Conservation (phyloP, 2,888 invertebrate species). For the Gisinianus flammeolus region DNA sequence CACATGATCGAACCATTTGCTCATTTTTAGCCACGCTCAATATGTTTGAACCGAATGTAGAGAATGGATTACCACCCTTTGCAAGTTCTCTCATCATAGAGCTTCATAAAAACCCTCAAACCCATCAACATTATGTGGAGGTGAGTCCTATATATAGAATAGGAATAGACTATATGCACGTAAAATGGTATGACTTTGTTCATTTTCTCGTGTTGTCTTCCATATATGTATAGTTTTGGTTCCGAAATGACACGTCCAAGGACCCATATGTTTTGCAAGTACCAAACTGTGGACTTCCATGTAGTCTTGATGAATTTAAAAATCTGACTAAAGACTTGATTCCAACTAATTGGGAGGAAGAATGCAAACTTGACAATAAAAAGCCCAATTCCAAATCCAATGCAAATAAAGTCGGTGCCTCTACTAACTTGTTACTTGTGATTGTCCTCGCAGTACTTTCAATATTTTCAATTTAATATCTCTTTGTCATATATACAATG, state of each 20-base stretch:
- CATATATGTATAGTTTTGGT: conserved; percentile 54
- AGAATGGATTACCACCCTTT: conserved; percentile 76
- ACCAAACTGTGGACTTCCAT: conserved; percentile 71
- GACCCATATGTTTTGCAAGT: conserved; percentile 68
- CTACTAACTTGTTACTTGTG: not conserved
- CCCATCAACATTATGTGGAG: conserved; percentile 62
- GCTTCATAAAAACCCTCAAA: conserved; percentile 66
- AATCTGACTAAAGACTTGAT: conserved; percentile 67
- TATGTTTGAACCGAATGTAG: conserved; percentile 68
- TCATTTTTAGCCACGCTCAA: conserved; percentile 77
- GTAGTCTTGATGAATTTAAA: conserved; percentile 68
- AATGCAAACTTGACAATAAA: conserved; percentile 64
- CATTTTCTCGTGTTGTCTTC: conserved; percentile 40
- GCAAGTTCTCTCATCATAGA: conserved; percentile 78
- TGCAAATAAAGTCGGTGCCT: not conserved
- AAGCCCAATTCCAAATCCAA: not conserved
- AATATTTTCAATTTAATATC: not conserved
- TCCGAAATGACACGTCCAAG: conserved; percentile 62
- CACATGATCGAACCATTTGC: conserved; percentile 82
- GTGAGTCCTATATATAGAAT: conserved; percentile 39
- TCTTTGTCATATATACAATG: not conserved
- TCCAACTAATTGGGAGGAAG: conserved; percentile 72
- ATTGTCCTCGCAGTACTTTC: not conserved
- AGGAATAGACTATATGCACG: no score
- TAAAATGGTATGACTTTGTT: no score